Evolutionary conservation across 2,113 vertebrate species (phyloP), one percentile per base, ranked within the genome.

Genomic region (Peromyscus polionotus): DNA sequence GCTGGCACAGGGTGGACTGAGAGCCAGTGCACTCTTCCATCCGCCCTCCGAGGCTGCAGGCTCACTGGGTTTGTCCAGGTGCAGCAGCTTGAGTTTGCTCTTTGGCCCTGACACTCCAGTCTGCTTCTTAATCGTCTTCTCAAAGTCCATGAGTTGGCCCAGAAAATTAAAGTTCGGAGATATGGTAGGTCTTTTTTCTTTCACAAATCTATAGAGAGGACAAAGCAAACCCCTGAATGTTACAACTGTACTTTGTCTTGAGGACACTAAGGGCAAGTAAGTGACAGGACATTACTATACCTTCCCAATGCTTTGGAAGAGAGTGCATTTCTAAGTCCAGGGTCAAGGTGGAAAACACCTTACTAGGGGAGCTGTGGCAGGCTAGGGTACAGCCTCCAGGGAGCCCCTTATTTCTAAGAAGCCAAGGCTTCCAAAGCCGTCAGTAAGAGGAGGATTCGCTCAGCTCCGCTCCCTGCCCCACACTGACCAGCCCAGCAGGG

Each of bases 91-190:
- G 95, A 98, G 96, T 91, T 98, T 99, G 92, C 98, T 98, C 4
- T 98, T 98, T 0, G 96, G 90, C 24, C 98, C 98, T 0, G 94
- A 36, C 45, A 97, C 97, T 33, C 98, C 97, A 0, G 95, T 93
- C 88, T 98, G 99, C 93, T 89, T 98, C 97, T 99, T 99, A n/a
- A 99, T 99, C 97, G 99, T 99, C 90, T 99, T 99, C 98, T 99
- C 99, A 12, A 99, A 99, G 98, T 99, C 99, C 96, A 99, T 98
- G 91, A 99, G 98, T 80, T 99, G 99, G 75, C 99, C 99, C 96
- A 99, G 98, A 51, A 99, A 99, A 93, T 99, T 99, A 98, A 99
- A 99, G 96, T 99, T 99, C 10, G 99, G 99, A 86, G 99, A 99
- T 97, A 99, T 99, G 45, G 99, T 99, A 3, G 99, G 99, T 92